phyloP scores from a whole-genome alignment of 2,113 vertebrate species.

The Cyrtonyx montezumae region DNA sequence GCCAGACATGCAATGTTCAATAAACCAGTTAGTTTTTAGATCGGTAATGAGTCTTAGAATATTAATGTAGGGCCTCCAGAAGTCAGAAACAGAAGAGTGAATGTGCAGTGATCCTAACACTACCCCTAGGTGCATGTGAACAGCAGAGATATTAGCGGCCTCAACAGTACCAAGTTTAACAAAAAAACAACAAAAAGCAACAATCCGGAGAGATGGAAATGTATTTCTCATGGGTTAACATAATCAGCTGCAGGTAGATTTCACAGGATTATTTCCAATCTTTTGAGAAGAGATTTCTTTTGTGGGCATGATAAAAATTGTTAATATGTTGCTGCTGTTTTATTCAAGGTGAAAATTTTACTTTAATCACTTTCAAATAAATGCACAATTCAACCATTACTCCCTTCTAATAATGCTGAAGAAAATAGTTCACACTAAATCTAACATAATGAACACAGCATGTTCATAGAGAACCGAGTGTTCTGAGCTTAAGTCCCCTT shows the following conservation, averaged over 20 bases:
- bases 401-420: conserved; percentile 71
- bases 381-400: conserved; percentile 63
- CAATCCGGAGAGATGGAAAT: neutral
- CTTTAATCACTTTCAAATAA: conserved; percentile 77
- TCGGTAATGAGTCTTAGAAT: conserved; percentile 71
- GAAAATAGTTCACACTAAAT: conserved; percentile 75
- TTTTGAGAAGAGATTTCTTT: conserved; percentile 72
- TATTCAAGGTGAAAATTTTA: conserved; percentile 77
- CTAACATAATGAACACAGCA: conserved; percentile 75
- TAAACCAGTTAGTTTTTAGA: conserved; percentile 74
- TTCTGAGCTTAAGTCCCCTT: conserved; percentile 67
- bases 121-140: conserved; percentile 48
- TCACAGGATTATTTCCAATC: conserved; percentile 69
- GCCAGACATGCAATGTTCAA: conserved; percentile 69
- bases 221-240: conserved; percentile 52
- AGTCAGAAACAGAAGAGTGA: conserved; percentile 49
- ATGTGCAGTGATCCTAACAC: conserved; percentile 44
- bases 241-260: conserved; percentile 75
- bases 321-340: conserved; percentile 66
- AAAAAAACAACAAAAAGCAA: neutral
- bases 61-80: conserved; percentile 67
- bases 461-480: conserved; percentile 67
- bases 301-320: conserved; percentile 74
- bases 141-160: conserved; percentile 42
- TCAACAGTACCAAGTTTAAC: neutral